phyloP scores from a whole-genome alignment of 1,140 invertebrate genomes.

The Spodoptera frugiperda region DNA sequence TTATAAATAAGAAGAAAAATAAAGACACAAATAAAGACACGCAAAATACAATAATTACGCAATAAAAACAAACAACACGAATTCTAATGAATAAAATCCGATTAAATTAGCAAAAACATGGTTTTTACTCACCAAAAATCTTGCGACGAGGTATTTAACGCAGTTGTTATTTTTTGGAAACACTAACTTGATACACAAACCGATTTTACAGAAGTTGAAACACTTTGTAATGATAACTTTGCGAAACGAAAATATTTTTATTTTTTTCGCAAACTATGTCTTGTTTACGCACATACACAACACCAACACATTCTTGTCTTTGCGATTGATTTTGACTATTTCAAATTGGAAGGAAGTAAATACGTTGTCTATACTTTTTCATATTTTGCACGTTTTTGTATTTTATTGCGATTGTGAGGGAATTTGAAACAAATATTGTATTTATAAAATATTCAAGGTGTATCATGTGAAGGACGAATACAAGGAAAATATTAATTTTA shows the following conservation, averaged over 20 bases:
- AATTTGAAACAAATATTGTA: neutral
- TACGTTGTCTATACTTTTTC: conserved; percentile 39
- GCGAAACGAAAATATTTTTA: conserved; percentile 7
- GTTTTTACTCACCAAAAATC: conserved; percentile 15
- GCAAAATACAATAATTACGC: neutral
- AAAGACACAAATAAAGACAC: neutral
- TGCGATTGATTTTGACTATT: conserved; percentile 52
- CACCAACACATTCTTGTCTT: conserved; percentile 22
- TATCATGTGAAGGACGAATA: conserved; percentile 13
- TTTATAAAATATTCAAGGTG: conserved; percentile 4
- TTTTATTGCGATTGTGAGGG: neutral
- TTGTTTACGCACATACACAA: conserved; percentile 48
- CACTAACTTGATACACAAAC: conserved; percentile 11
- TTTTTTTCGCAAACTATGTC: conserved; percentile 9
- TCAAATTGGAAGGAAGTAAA: conserved; percentile 27
- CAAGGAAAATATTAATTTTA: conserved; percentile 7
- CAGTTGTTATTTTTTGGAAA: neutral
- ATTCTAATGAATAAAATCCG: neutral
- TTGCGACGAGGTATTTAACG: neutral
- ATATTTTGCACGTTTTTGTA: neutral
- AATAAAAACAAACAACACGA: neutral
- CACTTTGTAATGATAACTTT: neutral
- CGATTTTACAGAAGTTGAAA: neutral
- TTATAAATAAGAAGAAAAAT: neutral
- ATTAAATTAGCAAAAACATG: neutral